These are phyloP conservation scores for Gnatocerus cornutus DNA, from an alignment of 2,888 invertebrate genomes.

Conservation along the genomic window DNA sequence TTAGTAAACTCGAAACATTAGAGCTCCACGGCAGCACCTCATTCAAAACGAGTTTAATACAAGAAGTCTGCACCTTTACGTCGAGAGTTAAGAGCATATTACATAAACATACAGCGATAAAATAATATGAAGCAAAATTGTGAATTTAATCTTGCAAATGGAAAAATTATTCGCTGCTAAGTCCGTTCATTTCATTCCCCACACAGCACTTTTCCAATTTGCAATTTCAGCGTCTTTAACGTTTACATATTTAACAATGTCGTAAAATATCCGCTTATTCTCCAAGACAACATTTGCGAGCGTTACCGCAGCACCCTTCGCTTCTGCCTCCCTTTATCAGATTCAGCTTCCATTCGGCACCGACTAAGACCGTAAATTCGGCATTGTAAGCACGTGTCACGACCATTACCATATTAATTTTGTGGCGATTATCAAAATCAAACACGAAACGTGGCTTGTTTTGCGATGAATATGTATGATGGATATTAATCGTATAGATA, in stretches of 20 bases:
- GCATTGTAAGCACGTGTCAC: conserved; percentile 49
- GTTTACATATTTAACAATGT: conserved; percentile 1
- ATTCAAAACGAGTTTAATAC: neutral
- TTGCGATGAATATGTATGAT: conserved; percentile 52
- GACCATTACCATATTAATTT: conserved; percentile 52
- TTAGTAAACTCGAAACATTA: neutral
- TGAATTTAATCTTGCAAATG: too few relatives aligned
- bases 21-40: neutral
- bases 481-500: conserved; percentile 48
- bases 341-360: conserved; percentile 1
- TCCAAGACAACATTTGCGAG: neutral
- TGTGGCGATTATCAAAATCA: conserved; percentile 51
- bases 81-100: neutral
- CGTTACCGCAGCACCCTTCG: neutral
- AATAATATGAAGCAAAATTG: neutral
- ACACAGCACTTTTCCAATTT: neutral
- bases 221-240: neutral
- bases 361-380: conserved; percentile 33
- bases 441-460: conserved; percentile 50
- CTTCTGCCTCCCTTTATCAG: neutral
- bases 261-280: conserved; percentile 8
- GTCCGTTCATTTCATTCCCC: too few relatives aligned
- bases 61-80: neutral
- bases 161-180: too few relatives aligned
- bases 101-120: neutral